Evolutionary conservation across 2,797 vertebrate genomes (phyloP).

Genomic region (Danio choprae): DNA sequence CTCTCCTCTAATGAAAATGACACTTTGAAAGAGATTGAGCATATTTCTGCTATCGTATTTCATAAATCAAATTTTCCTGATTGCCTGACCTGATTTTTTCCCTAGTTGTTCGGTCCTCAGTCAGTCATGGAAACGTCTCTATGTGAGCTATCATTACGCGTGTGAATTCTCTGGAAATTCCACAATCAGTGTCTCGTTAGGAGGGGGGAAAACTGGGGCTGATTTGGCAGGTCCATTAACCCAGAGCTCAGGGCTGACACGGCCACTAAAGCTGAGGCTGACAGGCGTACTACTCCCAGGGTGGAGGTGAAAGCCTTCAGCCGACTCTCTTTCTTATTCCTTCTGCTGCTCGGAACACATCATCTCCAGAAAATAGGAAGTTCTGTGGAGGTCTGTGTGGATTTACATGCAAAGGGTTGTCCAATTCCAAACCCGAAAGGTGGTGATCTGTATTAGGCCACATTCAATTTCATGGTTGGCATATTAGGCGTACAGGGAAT

Average conservation of each 20-base stretch:
- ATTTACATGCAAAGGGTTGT: not conserved
- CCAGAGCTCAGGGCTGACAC: constrained; percentile 71
- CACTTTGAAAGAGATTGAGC: constrained; percentile 46
- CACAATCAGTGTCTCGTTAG: constrained; percentile 79
- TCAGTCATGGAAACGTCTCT: constrained; percentile 63
- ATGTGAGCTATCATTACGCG: constrained; percentile 65
- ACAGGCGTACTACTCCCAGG: constrained; percentile 33
- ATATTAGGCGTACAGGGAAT: not conserved
- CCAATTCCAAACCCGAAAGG: not conserved
- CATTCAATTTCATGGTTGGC: constrained; percentile 29
- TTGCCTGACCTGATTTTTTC: constrained; percentile 45
- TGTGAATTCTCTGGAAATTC: constrained; percentile 73
- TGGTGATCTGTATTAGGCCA: constrained; percentile 11
- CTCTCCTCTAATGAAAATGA: constrained; percentile 46
- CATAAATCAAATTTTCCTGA: constrained; percentile 52
- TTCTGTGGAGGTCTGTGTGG: not conserved
- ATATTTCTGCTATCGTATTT: constrained; percentile 58
- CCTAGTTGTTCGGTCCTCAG: constrained; percentile 23
- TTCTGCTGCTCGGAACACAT: not conserved
- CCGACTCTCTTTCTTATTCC: constrained; percentile 24
- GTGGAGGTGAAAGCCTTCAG: constrained; percentile 36
- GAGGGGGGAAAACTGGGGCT: constrained; percentile 67
- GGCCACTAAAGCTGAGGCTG: constrained; percentile 56
- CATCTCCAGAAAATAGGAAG: constrained; percentile 16
- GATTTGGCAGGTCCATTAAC: constrained; percentile 80